Evolutionary conservation across 2,113 vertebrate species (phyloP), one percentile per base, ranked within the genome.

Genomic region (Chitala chitala): DNA sequence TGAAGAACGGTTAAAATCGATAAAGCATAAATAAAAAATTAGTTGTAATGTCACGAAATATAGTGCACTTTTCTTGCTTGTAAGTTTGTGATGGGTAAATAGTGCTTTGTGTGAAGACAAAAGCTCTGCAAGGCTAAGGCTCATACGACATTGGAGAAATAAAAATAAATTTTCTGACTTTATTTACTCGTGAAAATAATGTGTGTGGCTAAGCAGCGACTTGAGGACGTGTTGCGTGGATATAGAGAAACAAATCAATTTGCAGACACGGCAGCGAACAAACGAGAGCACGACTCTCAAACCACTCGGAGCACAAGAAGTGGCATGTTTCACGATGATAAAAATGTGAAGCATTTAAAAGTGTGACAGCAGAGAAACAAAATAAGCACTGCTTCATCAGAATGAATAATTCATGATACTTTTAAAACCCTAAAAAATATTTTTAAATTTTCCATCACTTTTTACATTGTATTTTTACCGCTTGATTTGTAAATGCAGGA

Each of bases 361-460:
- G 7, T 44, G 38, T 31, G 58, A 69, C 7, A 1, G 63, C 36
- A 69, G 17, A 66, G 36, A 55, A 46, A 46, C 31, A 9, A 36
- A n/a, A 51, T 31, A 51, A 56, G 24, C 51, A 48, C 31, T 54
- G 29, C 63, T 56, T 69, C 38, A 38, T 24, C 20, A 50, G 24
- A 40, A 69, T 75, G 53, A 75, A 75, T 75, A 56, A 75, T 75
- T 75, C 64, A 75, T 69, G 20, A 38, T 31, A 65, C 71, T 40
- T 56, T 72, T 22, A 68, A 55, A 74, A 31, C n/a, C 13, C 55
- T 64, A 38, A 50, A 51, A 74, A 74, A 40, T 20, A 7, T 26
- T 22, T 73, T 31, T 51, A 64, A 59, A 36, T 54, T 26, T 73
- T 61, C 29, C 51, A 46, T 8, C 42, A 9, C 33, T 66, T 65